Evolutionary conservation across 1,140 invertebrate genomes (phyloP), one percentile per base, ranked within the genome.

Genomic region (Eueides isabella): DNA sequence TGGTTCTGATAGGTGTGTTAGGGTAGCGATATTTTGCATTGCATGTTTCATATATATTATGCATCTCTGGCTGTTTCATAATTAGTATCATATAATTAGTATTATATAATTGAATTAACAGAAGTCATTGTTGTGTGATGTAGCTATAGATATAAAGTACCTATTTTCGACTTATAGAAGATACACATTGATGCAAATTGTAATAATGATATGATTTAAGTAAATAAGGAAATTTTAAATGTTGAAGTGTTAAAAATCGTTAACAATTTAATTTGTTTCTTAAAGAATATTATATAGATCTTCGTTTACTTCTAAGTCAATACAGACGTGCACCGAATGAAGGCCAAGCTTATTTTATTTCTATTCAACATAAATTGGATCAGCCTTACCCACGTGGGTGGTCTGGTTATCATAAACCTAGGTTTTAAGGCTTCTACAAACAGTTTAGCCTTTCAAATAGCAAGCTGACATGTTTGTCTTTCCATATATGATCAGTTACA

Each of bases 321-420:
- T 14, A 55, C 11, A 23, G 9, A 26, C 48, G 9, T 12, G 48
- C 19, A 55, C n/a, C 9, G 48, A 14, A 26, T 55, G 48, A 55
- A 55, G 48, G 16, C 29, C 48, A 61, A 35, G 29, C 67, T 44
- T 30, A 44, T 74, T 30, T 74, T 68, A 74, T 74, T 74, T 31
- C 67, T 33, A 74, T 63, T 63, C 61, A 26, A 26, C 23, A 71
- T 69, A 69, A 74, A 74, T 74, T 69, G 67, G 72, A 69, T 74
- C 67, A 64, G 38, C 68, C 62, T 61, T 41, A 9, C 28, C 26
- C 71, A 69, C 61, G 65, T 74, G 72, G 72, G 72, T 64, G 72
- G 72, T 30, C 67, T 74, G 28, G 30, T 29, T 33, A 28, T 71
- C 67, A 69, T 69, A 71, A 71, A 71, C 69, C 62, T 71, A 64